Conservation (phyloP, 2,113 vertebrate species). For the Enhydra lutris region DNA sequence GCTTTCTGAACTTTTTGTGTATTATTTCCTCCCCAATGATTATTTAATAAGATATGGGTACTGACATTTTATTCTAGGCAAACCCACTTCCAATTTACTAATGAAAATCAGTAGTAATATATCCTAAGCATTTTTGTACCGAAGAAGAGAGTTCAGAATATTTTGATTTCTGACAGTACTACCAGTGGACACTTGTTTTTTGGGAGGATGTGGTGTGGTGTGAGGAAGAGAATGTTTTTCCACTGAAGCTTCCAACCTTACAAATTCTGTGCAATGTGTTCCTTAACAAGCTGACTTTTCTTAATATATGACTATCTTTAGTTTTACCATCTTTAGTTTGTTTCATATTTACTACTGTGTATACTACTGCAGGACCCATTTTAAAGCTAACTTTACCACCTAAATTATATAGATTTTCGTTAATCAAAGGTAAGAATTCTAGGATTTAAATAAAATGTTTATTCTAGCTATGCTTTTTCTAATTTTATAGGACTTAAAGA, state of each 20-base stretch:
- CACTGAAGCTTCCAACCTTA: not conserved
- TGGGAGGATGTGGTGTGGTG: not conserved
- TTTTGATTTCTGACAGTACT: not conserved
- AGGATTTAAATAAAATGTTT: not conserved
- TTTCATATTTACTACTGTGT: not conserved
- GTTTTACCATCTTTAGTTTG: not conserved
- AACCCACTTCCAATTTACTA: not conserved
- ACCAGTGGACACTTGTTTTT: not conserved
- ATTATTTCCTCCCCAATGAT: not conserved
- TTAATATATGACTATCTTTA: not conserved
- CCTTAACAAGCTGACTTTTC: not conserved
- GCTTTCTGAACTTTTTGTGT: not conserved
- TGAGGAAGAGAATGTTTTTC: not conserved
- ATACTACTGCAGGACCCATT: not conserved
- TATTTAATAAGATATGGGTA: not conserved
- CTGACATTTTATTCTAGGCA: not conserved
- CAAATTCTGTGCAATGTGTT: not conserved
- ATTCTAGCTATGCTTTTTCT: not conserved
- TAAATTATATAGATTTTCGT: not conserved
- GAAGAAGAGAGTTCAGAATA: not conserved
- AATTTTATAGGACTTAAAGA: not conserved
- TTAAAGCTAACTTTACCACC: not conserved
- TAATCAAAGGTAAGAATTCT: slow-evolving; percentile 1
- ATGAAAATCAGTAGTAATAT: not conserved
- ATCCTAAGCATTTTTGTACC: not conserved